Conservation (phyloP, 2,888 invertebrate genomes). For the Hyalella azteca region DNA sequence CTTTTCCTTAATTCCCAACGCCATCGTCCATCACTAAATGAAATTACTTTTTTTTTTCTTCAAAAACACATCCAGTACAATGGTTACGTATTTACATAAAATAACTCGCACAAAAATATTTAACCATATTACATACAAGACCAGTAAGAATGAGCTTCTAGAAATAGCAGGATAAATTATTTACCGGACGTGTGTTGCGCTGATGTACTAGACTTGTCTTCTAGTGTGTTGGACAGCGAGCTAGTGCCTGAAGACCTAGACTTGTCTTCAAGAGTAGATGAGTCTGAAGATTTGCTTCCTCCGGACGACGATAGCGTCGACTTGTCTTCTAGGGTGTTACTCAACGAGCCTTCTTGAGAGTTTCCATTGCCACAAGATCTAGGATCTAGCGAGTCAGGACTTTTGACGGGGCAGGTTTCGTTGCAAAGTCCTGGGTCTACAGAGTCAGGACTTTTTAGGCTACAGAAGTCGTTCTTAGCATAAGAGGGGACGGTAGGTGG, state of each 20-base stretch:
- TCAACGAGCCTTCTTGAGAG: slow-evolving; percentile 27
- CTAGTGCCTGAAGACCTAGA: slow-evolving; percentile 6
- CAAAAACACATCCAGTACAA: no score
- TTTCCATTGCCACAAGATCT: not conserved
- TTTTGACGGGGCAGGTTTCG: not conserved
- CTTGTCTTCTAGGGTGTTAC: slow-evolving; percentile 25
- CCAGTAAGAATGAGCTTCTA: no score
- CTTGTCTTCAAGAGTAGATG: slow-evolving; percentile 32
- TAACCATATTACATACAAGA: no score
- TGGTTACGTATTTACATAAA: no score
- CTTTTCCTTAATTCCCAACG: no score
- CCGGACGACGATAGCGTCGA: slow-evolving; percentile 18
- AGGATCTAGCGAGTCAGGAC: not conserved
- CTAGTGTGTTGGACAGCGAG: slow-evolving; percentile 21
- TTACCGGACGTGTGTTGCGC: slow-evolving; percentile 19
- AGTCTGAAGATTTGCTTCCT: slow-evolving; percentile 35
- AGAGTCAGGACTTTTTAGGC: no score
- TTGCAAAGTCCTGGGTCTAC: not conserved
- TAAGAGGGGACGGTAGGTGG: no score
- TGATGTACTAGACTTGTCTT: slow-evolving; percentile 26
- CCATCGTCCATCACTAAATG: no score
- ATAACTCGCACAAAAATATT: no score
- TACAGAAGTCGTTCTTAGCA: no score
- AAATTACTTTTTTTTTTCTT: no score
- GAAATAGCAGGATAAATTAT: not conserved